Evolutionary conservation across 2,888 invertebrate species (phyloP).

Genomic region (Melanostoma mellinum): DNA sequence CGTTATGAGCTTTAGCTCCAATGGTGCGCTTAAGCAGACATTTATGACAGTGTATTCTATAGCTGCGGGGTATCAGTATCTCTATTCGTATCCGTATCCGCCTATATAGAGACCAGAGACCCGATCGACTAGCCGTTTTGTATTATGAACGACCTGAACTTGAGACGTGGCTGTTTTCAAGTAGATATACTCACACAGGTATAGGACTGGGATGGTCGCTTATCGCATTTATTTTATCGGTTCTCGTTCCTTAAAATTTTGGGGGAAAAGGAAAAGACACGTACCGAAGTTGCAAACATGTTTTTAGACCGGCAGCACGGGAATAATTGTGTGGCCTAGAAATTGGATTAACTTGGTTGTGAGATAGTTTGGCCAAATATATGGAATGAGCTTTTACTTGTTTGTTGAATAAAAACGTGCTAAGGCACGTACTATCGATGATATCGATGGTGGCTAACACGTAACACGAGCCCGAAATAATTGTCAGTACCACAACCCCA

Average conservation of each 20-base stretch:
- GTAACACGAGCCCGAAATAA: constrained; percentile 27
- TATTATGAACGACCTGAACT: constrained; percentile 60
- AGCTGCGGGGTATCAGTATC: constrained; percentile 1
- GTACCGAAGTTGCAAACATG: constrained; percentile 54
- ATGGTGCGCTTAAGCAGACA: constrained; percentile 42
- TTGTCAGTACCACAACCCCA: constrained; percentile 22
- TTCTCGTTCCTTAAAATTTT: constrained; percentile 20
- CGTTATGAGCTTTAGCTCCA: constrained; percentile 38
- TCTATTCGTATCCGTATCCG: constrained; percentile 15
- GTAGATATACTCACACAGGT: constrained; percentile 31
- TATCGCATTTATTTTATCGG: constrained; percentile 67
- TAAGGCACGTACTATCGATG: constrained; percentile 25
- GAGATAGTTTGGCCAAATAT: constrained; percentile 51
- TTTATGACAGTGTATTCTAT: constrained; percentile 59
- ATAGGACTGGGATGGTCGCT: constrained; percentile 32
- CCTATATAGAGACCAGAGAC: constrained; percentile 9
- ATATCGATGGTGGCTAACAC: constrained; percentile 23
- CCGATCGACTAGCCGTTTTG: constrained; percentile 9
- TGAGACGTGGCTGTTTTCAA: constrained; percentile 68
- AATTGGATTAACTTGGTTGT: constrained; percentile 64
- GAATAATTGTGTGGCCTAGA: constrained; percentile 62
- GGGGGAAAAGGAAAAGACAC: constrained; percentile 33
- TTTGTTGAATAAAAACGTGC: constrained; percentile 44
- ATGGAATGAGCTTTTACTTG: constrained; percentile 55
- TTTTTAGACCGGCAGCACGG: constrained; percentile 38